These are phyloP conservation scores for Bombus turneri DNA, from an alignment of 1,140 invertebrate genomes.

Conservation along the genomic window DNA sequence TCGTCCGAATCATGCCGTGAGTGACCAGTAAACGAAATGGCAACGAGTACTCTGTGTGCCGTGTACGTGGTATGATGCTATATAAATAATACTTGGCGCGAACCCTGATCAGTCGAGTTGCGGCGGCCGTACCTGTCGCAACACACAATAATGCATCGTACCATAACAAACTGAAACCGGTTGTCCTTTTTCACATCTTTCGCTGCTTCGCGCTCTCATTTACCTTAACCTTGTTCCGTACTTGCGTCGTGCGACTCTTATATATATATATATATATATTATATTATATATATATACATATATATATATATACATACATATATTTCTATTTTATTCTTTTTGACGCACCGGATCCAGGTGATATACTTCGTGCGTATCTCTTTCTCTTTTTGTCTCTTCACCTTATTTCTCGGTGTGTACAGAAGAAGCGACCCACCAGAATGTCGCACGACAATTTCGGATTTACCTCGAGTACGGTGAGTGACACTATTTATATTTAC, in stretches of 20 bases:
- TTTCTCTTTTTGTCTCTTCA: neutral
- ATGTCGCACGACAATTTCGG: constrained; percentile 79
- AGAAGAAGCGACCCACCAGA: constrained; percentile 33
- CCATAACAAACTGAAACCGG: constrained; percentile 57
- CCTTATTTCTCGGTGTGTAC: neutral
- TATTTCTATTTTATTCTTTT: constrained; percentile 3
- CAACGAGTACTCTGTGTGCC: constrained; percentile 36
- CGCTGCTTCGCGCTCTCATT: constrained; percentile 12
- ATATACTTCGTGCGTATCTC: neutral
- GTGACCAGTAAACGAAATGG: constrained; percentile 58
- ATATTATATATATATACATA: too few relatives aligned
- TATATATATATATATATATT: neutral
- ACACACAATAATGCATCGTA: constrained; percentile 65
- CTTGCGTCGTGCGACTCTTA: neutral
- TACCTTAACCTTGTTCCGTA: constrained; percentile 16
- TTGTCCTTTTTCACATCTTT: constrained; percentile 39
- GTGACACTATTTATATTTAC: constrained; percentile 48
- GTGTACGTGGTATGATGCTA: constrained; percentile 59
- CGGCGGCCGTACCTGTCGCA: constrained; percentile 77
- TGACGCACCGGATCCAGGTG: constrained; percentile 4
- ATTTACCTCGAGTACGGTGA: constrained; percentile 78
- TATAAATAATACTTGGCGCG: constrained; percentile 80
- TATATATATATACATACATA: neutral
- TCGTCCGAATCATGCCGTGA: constrained; percentile 34
- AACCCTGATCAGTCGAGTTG: constrained; percentile 77